Evolutionary conservation across 2,113 vertebrate genomes (phyloP).

Genomic region (Petrocephalus microphthalmus): DNA sequence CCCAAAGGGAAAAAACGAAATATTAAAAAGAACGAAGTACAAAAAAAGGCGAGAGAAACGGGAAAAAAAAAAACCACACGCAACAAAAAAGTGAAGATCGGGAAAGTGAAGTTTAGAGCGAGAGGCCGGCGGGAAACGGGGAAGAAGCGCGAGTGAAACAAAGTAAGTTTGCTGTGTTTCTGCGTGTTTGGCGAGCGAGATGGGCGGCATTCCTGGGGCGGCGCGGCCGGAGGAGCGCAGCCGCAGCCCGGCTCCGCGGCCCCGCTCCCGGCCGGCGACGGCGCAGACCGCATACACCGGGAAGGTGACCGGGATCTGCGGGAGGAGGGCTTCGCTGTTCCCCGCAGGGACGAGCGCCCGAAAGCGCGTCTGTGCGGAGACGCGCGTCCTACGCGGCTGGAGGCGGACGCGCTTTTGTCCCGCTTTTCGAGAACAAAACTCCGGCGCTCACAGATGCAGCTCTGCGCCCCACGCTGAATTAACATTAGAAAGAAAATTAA

Average conservation of each 20-base stretch:
- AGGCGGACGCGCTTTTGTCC: background rate
- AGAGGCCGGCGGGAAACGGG: constrained; percentile 27
- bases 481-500: background rate
- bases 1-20: constrained; percentile 62
- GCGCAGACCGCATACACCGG: background rate
- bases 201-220: constrained; percentile 24
- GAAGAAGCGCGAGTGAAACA: constrained; percentile 29
- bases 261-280: background rate
- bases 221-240: background rate
- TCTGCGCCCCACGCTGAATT: background rate
- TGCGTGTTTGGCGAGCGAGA: background rate
- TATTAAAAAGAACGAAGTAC: constrained; percentile 38
- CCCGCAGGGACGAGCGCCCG: background rate
- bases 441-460: background rate
- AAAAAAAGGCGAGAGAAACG: constrained; percentile 47
- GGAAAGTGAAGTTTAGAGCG: constrained; percentile 19
- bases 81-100: constrained; percentile 46
- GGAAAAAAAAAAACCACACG: constrained; percentile 39
- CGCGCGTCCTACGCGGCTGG: no score
- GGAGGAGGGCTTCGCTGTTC: background rate
- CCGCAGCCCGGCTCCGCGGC: no score
- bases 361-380: background rate
- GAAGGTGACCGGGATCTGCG: background rate
- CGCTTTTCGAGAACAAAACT: no score
- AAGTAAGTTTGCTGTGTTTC: constrained; percentile 54